These are phyloP conservation scores for Sycophila sp. DNA, from an alignment of 1,140 invertebrate genomes.

Conservation along the genomic window DNA sequence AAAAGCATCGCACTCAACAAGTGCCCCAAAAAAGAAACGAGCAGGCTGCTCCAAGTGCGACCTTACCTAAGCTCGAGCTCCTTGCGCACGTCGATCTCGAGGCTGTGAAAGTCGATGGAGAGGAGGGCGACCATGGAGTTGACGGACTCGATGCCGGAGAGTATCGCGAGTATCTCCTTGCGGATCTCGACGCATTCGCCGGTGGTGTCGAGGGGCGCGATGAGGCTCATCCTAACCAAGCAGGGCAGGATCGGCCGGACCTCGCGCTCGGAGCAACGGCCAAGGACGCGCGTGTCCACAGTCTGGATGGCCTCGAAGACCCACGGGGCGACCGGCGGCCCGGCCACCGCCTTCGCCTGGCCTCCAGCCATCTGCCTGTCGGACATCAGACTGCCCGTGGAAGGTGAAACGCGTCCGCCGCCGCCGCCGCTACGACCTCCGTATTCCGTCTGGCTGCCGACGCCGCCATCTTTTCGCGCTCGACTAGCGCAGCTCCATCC, in stretches of 20 bases:
- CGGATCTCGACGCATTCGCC: slow-evolving; percentile 83
- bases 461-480: too few relatives aligned
- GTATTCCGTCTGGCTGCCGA: too few relatives aligned
- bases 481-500: too few relatives aligned
- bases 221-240: slow-evolving; percentile 91
- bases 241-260: slow-evolving; percentile 91
- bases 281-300: slow-evolving; percentile 78
- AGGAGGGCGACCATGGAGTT: slow-evolving; percentile 93
- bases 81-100: slow-evolving; percentile 93
- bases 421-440: too few relatives aligned
- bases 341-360: not conserved
- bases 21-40: not conserved
- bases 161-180: slow-evolving; percentile 86
- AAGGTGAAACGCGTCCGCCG: not conserved
- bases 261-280: slow-evolving; percentile 75
- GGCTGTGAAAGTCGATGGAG: slow-evolving; percentile 92
- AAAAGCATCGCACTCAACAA: not conserved
- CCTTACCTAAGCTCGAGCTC: slow-evolving; percentile 89
- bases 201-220: slow-evolving; percentile 87
- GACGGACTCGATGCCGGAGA: slow-evolving; percentile 92
- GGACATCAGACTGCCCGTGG: too few relatives aligned
- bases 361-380: too few relatives aligned
- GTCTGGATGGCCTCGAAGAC: slow-evolving; percentile 84
- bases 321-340: slow-evolving; percentile 67
- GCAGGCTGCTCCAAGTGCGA: not conserved